Base-by-base conservation (phyloP, 2,888 invertebrate genomes). In the Nymphalis c-album region DNA sequence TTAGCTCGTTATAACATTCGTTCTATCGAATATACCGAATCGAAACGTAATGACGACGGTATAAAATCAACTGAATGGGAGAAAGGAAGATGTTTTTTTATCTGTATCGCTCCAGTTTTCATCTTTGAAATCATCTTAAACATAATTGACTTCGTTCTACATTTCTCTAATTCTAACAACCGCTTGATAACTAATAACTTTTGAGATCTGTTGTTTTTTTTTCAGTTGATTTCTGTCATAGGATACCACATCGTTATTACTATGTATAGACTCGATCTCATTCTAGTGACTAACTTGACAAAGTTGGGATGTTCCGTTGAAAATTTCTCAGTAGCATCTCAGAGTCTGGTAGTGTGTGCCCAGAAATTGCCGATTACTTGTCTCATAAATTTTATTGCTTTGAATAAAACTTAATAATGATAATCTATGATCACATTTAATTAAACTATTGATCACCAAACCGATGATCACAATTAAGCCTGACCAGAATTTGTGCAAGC, bases 11-110 rank as follows among this genome's bases (percentile, higher is more conserved):
- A 31, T 31, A 55, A 81, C 79, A 76, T 72, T 74, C 69, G 70
- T 77, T 75, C 75, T 74, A 74, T 74, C 74, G 79, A 79, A 78
- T 81, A 73, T 77, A 80, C 78, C 82, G 81, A 64, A 75, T 73
- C 80, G 74, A 82, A 84, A 70, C 70, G 62, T 74, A 79, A 75
- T 50, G 74, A 67, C 51, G 55, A 62, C 47, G 60, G 57, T 60
- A 64, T 61, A 64, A 71, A 72, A 67, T 68, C 65, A 64, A 57
- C 58, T 20, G 60, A 68, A 70, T 73, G 71, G 67, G 73, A 73
- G 73, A 71, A 71, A 72, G 64, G 66, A 68, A 59, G 48, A 74
- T 65, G 61, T 63, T 64, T 35, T 40, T 40, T 40, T 64, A 61
- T 62, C 47, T 60, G 31, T 26, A 61, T 6, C 31, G 68, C 57